Base-by-base conservation (phyloP, 1,140 invertebrate species). In the Subanguina moxae region DNA sequence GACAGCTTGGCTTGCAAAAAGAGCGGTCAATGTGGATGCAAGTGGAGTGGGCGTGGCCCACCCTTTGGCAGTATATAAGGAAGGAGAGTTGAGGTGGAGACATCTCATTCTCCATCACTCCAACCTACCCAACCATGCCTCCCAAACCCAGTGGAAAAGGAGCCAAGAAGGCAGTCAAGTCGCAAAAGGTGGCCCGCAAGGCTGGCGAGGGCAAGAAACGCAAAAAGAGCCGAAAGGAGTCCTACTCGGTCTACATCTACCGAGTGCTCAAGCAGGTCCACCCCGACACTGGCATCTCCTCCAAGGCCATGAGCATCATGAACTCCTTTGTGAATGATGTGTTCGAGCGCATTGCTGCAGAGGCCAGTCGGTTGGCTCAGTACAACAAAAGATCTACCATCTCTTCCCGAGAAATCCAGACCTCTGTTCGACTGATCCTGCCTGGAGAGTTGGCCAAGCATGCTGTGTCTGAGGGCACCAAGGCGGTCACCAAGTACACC, bases 281-380 rank as follows among this genome's bases (percentile, higher is more conserved):
- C 32, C 74, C 74, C 11, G 74, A 75, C 72, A 85, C 84, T 61
- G 85, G 85, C 21, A 83, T 86, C 67, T 86, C 85, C 32, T 82
- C 79, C 43, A 87, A 87, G 71, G 86, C 86, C 7, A 89, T 88
- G 87, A 78, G 84, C 57, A 88, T 88, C 57, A 88, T 89, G 87
- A 88, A 89, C 73, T 86, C 86, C 62, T 88, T 89, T 78, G 87
- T 75, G 27, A 75, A 75, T 61, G 74, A 75, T 45, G 74, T 75
- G 59, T 75, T 75, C 48, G 74, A 75, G 57, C 76, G 74, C 28
- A 75, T 75, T 46, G 74, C 70, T 28, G 76, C 61, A 11, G 74
- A 75, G 52, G 74, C 74, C 13, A 78, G 76, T 28, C 74, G 75
- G 32, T 62, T 76, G 13, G 73, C 75, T 32, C 76, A 78, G 3